Base-by-base conservation (phyloP, 2,797 vertebrate species). In the Gymnopithys bicolor region DNA sequence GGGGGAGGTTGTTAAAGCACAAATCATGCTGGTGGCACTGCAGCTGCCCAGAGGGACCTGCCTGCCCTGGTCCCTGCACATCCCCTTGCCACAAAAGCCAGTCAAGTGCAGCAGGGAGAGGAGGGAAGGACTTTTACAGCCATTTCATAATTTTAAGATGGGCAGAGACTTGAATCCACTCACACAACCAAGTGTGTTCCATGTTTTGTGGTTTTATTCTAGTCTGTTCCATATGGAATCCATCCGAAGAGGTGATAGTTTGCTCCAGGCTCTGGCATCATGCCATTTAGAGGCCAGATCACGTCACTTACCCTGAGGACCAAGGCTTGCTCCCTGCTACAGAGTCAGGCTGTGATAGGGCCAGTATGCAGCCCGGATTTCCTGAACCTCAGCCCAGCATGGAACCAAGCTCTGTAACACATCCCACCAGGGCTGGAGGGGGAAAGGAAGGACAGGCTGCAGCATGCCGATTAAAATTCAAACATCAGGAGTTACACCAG, bases 61-160 rank as follows among this genome's bases (percentile, higher is more conserved):
- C 11, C 10, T 32, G 45, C 46, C 28, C 41, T 0, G 0, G 48
- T 16, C 32, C 70, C 37, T 52, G 48, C 22, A 66, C 2, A 1
- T 7, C 14, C 30, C 60, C 28, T 33, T 30, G 41, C 51, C 32
- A 5, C 0, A 1, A 58, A 10, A 74, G 32, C 13, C 14, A 23
- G n/a, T 24, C 16, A 60, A 35, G 7, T 9, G 17, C 0, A 0
- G 22, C 14, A 62, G 35, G 55, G 48, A 67, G 75, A 63, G 19
- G 19, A 87, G 9, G 13, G 37, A 74, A 89, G 46, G 37, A 49
- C 23, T 77, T 87, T 74, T 43, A 87, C 25, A 49, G 24, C 16
- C 49, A 22, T 53, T 71, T 48, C 2, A 2, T 30, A 78, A 68
- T 63, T 7, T 18, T n/a, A 46, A 67, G 23, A 21, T 10, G 1